Conservation (phyloP, 1,140 invertebrate species). For the Paramacrobiotus metropolitanus region DNA sequence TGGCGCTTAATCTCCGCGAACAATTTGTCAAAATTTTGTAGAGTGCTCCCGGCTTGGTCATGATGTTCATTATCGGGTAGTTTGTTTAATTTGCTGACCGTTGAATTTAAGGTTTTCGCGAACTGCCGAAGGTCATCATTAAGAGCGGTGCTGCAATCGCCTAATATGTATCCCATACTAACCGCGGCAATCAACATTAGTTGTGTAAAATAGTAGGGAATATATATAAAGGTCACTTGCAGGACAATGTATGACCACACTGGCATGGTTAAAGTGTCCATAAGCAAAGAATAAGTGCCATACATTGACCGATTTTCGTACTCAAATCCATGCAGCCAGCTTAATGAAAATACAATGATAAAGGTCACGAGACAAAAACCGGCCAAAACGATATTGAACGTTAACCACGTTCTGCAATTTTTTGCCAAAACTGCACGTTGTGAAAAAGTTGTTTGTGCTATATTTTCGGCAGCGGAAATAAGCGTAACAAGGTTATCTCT, state of each 20-base stretch:
- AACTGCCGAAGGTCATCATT: background rate
- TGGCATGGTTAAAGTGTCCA: background rate
- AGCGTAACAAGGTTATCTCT: background rate
- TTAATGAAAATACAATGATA: background rate
- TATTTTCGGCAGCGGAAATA: no score
- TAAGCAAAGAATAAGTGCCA: background rate
- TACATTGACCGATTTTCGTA: background rate
- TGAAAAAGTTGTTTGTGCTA: background rate
- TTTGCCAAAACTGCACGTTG: background rate
- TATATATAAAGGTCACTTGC: background rate
- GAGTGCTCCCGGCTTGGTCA: no score
- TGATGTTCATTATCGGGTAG: no score
- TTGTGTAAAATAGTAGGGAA: background rate
- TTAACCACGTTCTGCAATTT: no score
- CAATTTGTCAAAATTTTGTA: background rate
- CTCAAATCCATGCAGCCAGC: background rate
- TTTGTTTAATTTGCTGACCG: background rate
- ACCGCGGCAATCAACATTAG: background rate
- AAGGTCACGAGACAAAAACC: background rate
- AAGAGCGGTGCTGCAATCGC: background rate
- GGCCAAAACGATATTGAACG: background rate
- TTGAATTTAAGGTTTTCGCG: background rate
- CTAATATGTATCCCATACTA: background rate
- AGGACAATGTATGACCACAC: background rate
- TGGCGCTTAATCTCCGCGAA: background rate